Conservation (phyloP, 37 sponge, comb jelly and placozoan genomes). For the Agelas oroides region DNA sequence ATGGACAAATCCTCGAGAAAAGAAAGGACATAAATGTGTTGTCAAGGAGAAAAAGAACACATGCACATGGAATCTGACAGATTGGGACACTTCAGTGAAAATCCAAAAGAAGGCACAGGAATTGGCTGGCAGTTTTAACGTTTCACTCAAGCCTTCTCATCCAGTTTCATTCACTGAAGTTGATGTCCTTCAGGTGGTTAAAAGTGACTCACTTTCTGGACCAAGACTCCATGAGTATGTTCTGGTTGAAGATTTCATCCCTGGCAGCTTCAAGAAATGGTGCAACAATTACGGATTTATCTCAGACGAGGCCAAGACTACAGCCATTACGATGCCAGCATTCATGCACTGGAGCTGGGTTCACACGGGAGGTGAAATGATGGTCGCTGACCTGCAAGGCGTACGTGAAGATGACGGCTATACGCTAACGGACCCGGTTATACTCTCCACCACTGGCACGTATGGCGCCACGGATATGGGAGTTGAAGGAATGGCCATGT, state of each 20-base stretch:
- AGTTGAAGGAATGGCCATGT: slow-evolving; percentile 61
- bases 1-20: slow-evolving; percentile 12
- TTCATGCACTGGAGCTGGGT: slow-evolving; percentile 71
- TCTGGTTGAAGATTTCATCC: slow-evolving; percentile 50
- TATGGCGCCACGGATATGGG: slow-evolving; percentile 67
- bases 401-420: slow-evolving; percentile 25
- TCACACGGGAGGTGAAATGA: slow-evolving; percentile 50
- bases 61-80: slow-evolving; percentile 39
- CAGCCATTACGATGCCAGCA: slow-evolving; percentile 32
- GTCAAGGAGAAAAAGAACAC: slow-evolving; percentile 44
- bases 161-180: slow-evolving; percentile 43
- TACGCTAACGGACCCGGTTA: slow-evolving; percentile 57
- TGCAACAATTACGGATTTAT: slow-evolving; percentile 64
- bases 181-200: slow-evolving; percentile 17
- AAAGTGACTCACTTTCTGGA: background rate
- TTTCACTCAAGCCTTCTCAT: background rate
- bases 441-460: slow-evolving; percentile 14
- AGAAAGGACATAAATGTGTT: slow-evolving; percentile 40
- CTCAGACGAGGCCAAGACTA: background rate
- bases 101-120: slow-evolving; percentile 29
- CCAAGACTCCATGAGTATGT: slow-evolving; percentile 34
- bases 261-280: slow-evolving; percentile 58
- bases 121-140: slow-evolving; percentile 44
- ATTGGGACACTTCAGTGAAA: slow-evolving; percentile 45
- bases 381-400: slow-evolving; percentile 64